These are phyloP conservation scores for Caenorhabditis briggsae DNA, from an alignment of 1,140 invertebrate species.

Conservation along the genomic window DNA sequence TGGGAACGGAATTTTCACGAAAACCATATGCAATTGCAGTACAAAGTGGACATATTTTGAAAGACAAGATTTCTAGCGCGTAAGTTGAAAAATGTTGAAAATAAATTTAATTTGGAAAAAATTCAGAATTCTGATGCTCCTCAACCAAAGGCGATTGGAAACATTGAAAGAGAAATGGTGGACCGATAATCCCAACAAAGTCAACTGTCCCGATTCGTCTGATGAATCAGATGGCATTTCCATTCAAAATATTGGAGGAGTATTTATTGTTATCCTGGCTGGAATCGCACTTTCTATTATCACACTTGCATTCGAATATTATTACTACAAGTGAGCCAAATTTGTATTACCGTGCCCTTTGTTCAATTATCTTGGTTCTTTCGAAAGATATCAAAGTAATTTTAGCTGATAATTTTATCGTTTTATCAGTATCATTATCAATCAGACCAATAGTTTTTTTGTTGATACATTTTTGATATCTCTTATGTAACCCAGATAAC, in stretches of 20 bases:
- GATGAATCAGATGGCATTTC: conserved; percentile 95
- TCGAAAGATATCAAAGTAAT: too few species aligned
- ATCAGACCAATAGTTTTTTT: too few species aligned
- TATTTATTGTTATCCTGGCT: conserved; percentile 95
- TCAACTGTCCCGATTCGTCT: conserved; percentile 87
- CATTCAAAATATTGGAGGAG: conserved; percentile 95
- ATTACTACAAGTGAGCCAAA: conserved; percentile 84
- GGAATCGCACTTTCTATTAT: conserved; percentile 91
- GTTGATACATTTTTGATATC: too few species aligned
- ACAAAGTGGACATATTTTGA: conserved; percentile 91
- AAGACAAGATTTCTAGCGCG: conserved; percentile 80
- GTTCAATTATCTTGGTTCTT: too few species aligned
- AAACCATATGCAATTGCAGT: conserved; percentile 97
- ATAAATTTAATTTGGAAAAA: conserved; percentile 64
- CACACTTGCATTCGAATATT: conserved; percentile 93
- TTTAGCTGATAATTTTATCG: too few species aligned
- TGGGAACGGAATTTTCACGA: conserved; percentile 93
- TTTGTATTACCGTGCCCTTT: too few species aligned
- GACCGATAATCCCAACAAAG: conserved; percentile 85
- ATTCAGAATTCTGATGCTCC: conserved; percentile 87
- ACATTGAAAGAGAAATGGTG: conserved; percentile 95
- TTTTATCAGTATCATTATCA: too few species aligned
- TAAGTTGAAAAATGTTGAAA: conserved; percentile 78
- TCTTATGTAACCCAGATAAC: too few species aligned
- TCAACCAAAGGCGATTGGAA: conserved; percentile 92